Percentiles rank a stretch among this genome's conserved stretches.
phyloP scores from a whole-genome alignment of 2,888 invertebrate species.

The Mimas tiliae region DNA sequence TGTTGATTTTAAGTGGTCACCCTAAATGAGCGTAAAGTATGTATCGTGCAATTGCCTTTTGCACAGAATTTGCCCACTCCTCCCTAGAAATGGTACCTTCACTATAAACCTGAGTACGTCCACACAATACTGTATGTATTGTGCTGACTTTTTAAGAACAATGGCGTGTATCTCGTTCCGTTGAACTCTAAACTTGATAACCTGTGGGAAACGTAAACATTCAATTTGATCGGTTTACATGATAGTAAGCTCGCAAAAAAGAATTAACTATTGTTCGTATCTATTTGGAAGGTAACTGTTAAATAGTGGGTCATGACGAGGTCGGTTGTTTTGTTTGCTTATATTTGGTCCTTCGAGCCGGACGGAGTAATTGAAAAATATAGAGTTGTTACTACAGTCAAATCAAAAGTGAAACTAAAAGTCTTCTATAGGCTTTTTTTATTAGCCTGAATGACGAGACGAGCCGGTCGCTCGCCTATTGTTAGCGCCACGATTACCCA shows the following conservation, averaged over 20 bases:
- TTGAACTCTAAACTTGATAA: slow-evolving; percentile 75
- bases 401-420: no score
- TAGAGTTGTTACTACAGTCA: no score
- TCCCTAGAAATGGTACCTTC: background rate
- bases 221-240: slow-evolving; percentile 48
- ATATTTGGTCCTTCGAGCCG: background rate
- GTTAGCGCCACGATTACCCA: no score
- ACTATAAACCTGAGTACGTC: background rate
- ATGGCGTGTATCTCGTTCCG: slow-evolving; percentile 71
- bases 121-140: slow-evolving; percentile 56
- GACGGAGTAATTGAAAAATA: no score
- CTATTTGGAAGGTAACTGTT: background rate
- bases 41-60: no score
- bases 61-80: no score
- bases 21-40: no score
- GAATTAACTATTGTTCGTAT: background rate
- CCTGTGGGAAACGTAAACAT: slow-evolving; percentile 74
- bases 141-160: slow-evolving; percentile 62
- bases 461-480: no score
- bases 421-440: no score
- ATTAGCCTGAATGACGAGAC: no score
- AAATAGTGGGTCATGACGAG: background rate
- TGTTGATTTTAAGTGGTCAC: no score
- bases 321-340: background rate
- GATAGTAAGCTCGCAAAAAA: slow-evolving; percentile 16